phyloP scores from a whole-genome alignment of 2,888 invertebrate genomes.

The Epirrhoe tristata region DNA sequence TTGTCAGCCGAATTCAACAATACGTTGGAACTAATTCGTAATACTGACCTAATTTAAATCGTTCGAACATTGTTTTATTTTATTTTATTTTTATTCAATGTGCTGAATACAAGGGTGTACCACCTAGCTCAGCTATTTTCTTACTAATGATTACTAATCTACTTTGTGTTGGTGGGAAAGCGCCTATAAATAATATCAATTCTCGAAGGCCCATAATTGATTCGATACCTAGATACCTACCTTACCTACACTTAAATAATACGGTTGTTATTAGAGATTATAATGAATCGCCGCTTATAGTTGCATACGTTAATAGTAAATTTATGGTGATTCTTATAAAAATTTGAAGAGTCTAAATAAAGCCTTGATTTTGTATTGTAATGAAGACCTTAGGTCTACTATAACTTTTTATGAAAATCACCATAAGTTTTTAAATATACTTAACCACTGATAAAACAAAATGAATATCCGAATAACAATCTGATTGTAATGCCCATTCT shows the following conservation, averaged over 20 bases:
- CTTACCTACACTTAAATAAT: neutral
- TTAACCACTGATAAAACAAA: too few species aligned
- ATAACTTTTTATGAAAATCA: too few species aligned
- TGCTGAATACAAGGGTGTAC: neutral
- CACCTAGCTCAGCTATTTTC: neutral
- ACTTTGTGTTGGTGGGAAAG: neutral
- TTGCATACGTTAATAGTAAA: neutral
- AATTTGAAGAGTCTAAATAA: too few species aligned
- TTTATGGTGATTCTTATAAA: neutral
- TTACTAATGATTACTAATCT: neutral
- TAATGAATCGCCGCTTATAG: neutral
- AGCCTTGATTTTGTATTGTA: too few species aligned
- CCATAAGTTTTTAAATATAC: too few species aligned
- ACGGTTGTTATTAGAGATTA: neutral
- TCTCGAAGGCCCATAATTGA: neutral
- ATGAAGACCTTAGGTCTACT: too few species aligned
- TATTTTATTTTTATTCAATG: neutral
- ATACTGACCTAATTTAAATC: conserved; percentile 25
- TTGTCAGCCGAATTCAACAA: conserved; percentile 31
- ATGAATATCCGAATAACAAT: too few species aligned
- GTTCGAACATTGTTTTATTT: neutral
- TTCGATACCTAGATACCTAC: neutral
- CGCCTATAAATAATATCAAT: neutral
- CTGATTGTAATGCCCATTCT: too few species aligned
- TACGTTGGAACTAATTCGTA: conserved; percentile 18